Evolutionary conservation across 1,140 invertebrate species (phyloP).

Genomic region (Caenorhabditis remanei): DNA sequence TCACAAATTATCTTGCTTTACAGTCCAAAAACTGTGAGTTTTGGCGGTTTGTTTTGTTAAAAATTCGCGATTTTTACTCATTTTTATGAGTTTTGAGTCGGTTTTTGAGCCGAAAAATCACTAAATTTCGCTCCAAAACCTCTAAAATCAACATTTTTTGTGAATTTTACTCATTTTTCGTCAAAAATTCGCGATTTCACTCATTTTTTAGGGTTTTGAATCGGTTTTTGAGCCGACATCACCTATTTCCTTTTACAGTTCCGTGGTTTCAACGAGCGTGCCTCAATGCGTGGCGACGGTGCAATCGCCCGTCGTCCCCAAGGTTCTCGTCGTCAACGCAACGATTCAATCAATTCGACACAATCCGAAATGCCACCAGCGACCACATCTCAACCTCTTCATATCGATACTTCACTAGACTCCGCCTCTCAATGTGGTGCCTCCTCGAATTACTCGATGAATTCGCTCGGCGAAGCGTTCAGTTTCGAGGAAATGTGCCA

Average conservation of each 20-base stretch:
- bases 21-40: too few species aligned
- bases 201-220: too few species aligned
- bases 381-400: neutral
- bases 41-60: too few species aligned
- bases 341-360: slow-evolving; percentile 60
- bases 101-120: too few species aligned
- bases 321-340: slow-evolving; percentile 48
- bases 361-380: slow-evolving; percentile 56
- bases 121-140: too few species aligned
- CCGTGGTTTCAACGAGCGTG: slow-evolving; percentile 4
- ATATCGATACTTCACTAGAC: slow-evolving; percentile 42
- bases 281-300: slow-evolving; percentile 55
- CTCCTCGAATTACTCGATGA: slow-evolving; percentile 32
- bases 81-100: too few species aligned
- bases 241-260: neutral
- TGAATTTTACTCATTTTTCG: too few species aligned
- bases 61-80: too few species aligned
- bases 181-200: too few species aligned
- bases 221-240: neutral
- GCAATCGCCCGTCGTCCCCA: slow-evolving; percentile 1
- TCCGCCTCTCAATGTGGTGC: slow-evolving; percentile 2
- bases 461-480: slow-evolving; percentile 22
- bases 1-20: too few species aligned
- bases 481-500: slow-evolving; percentile 49
- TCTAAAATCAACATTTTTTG: too few species aligned